These are phyloP conservation scores for Oryzias curvinotus DNA, from an alignment of 2,113 vertebrate species.

Conservation along the genomic window DNA sequence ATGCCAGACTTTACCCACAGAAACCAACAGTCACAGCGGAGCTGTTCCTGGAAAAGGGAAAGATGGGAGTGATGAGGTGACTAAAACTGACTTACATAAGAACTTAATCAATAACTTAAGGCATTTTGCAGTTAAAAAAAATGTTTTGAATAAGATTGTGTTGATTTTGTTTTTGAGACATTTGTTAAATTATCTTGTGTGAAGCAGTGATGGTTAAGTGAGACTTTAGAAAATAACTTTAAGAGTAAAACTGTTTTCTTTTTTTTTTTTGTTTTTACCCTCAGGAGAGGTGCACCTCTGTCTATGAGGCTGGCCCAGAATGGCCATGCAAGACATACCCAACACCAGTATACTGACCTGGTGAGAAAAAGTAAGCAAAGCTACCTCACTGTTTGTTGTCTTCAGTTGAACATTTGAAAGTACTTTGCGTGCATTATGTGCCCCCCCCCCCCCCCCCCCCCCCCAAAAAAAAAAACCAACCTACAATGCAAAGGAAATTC, in stretches of 20 bases:
- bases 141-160: too few species aligned
- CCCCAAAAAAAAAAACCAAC: too few species aligned
- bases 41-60: slow-evolving; percentile 78
- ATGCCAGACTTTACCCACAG: slow-evolving; percentile 69
- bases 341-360: slow-evolving; percentile 28
- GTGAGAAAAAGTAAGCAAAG: slow-evolving; percentile 56
- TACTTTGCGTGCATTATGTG: too few species aligned
- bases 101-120: background rate
- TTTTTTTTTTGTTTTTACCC: background rate
- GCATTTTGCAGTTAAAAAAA: too few species aligned
- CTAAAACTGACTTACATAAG: too few species aligned
- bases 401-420: background rate
- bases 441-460: too few species aligned
- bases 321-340: slow-evolving; percentile 66
- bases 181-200: background rate
- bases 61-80: slow-evolving; percentile 77
- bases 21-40: slow-evolving; percentile 56
- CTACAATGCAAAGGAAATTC: too few species aligned
- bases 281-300: slow-evolving; percentile 72
- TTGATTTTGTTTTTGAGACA: too few species aligned
- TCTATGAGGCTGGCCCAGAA: slow-evolving; percentile 74
- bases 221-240: too few species aligned
- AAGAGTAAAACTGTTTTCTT: background rate
- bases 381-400: background rate
- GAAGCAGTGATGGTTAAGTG: background rate